Evolutionary conservation across 2,888 invertebrate genomes (phyloP).

Genomic region (Volucella inanis): DNA sequence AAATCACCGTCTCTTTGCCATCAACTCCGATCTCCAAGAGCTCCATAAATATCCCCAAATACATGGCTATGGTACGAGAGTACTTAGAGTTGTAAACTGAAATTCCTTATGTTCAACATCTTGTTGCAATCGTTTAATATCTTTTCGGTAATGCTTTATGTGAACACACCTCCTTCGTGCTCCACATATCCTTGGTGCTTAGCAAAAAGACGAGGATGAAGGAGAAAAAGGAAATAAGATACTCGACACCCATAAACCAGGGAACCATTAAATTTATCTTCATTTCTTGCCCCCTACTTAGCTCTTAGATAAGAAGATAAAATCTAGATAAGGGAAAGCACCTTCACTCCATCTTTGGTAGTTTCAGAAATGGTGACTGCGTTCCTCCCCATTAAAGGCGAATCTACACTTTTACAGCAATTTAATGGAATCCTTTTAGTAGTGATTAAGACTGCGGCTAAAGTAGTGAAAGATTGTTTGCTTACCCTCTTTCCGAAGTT

Average conservation of each 20-base stretch:
- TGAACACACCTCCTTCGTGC: constrained; percentile 39
- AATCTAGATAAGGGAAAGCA: neutral
- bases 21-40: neutral
- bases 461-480: neutral
- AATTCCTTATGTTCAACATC: constrained; percentile 52
- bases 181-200: constrained; percentile 17
- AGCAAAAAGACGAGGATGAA: neutral
- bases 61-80: neutral
- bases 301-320: neutral
- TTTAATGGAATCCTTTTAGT: constrained; percentile 52
- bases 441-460: constrained; percentile 53
- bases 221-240: neutral
- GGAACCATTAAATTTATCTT: constrained; percentile 32
- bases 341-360: neutral
- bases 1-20: constrained; percentile 9
- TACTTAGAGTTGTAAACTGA: constrained; percentile 35
- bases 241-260: constrained; percentile 21
- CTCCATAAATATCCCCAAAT: constrained; percentile 2
- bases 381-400: constrained; percentile 35
- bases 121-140: constrained; percentile 55
- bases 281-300: neutral
- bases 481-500: constrained; percentile 15
- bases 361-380: constrained; percentile 18
- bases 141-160: constrained; percentile 28
- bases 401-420: constrained; percentile 45